Evolutionary conservation across 2,113 vertebrate genomes (phyloP).

Genomic region (Heteronetta atricapilla): DNA sequence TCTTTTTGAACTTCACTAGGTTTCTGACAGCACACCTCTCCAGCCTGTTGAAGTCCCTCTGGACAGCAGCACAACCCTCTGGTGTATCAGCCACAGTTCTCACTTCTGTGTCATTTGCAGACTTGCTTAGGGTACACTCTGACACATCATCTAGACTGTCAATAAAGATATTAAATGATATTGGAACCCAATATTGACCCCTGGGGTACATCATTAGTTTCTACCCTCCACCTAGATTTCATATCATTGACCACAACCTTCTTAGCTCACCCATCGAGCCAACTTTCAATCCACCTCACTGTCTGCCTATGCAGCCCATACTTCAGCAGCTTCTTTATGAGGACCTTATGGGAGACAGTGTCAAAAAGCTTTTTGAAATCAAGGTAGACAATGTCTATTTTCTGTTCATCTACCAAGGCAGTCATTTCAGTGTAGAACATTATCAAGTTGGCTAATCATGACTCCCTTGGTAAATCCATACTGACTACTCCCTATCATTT

Average conservation of each 20-base stretch:
- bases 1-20: too few relatives aligned
- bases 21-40: too few relatives aligned
- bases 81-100: too few relatives aligned
- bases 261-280: background rate
- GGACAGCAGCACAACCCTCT: too few relatives aligned
- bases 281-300: background rate
- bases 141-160: too few relatives aligned
- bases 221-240: background rate
- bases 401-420: background rate
- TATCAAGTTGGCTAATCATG: background rate
- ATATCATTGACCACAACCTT: background rate
- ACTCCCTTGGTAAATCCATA: background rate
- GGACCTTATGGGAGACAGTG: background rate
- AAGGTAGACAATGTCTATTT: background rate
- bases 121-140: too few relatives aligned
- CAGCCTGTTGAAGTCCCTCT: too few relatives aligned
- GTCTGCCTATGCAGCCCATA: background rate
- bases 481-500: background rate
- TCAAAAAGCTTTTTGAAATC: background rate
- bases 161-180: too few relatives aligned
- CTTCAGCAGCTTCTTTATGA: background rate
- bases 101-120: too few relatives aligned
- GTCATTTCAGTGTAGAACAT: background rate
- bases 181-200: too few relatives aligned
- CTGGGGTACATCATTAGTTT: too few relatives aligned